Percentiles rank a stretch among this genome's conserved stretches.
Conservation (phyloP, 2,888 invertebrate species). For the Linyphia triangularis region DNA sequence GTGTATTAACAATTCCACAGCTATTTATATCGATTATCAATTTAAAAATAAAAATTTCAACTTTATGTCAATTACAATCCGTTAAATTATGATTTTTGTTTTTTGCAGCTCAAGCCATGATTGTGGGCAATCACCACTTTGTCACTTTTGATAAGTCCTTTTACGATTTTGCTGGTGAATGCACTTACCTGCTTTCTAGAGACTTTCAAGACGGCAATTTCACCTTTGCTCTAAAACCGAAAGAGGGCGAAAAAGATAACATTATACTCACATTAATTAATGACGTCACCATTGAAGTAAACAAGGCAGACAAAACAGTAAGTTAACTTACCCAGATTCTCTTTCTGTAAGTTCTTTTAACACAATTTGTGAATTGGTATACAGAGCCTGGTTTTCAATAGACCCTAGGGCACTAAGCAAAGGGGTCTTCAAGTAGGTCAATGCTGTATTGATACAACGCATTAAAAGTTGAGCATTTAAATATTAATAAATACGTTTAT, state of each 20-base stretch:
- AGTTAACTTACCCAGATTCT: constrained; percentile 24
- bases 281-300: constrained; percentile 41
- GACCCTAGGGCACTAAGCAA: too few relatives aligned
- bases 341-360: too few relatives aligned
- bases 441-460: too few relatives aligned
- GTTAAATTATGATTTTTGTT: background rate
- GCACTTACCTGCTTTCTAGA: constrained; percentile 90
- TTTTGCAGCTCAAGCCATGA: constrained; percentile 83
- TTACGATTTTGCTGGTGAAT: constrained; percentile 88
- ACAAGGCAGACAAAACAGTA: constrained; percentile 34
- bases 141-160: constrained; percentile 93
- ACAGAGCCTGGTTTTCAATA: too few relatives aligned
- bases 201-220: constrained; percentile 93
- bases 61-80: too few relatives aligned
- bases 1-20: too few relatives aligned
- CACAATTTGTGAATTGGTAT: too few relatives aligned
- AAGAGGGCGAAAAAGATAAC: constrained; percentile 80
- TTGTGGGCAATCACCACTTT: constrained; percentile 90
- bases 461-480: too few relatives aligned
- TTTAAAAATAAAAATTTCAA: too few relatives aligned
- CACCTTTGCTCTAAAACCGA: constrained; percentile 87
- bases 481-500: too few relatives aligned
- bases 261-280: constrained; percentile 41
- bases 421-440: too few relatives aligned
- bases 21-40: too few relatives aligned